Conservation (phyloP, 2,888 invertebrate genomes). For the Heliconius ismenius region DNA sequence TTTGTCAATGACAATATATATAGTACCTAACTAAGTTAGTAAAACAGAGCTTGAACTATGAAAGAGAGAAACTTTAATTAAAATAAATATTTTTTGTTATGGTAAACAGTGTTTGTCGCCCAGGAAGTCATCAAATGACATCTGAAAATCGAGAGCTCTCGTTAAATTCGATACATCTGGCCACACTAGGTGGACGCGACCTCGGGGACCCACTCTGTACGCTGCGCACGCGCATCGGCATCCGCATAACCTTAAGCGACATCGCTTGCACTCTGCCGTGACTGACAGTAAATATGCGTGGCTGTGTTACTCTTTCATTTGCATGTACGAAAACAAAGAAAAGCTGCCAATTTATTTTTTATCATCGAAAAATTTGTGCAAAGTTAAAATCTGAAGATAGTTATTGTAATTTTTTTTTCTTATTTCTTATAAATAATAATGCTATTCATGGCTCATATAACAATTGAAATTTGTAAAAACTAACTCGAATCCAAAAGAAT, state of each 20-base stretch:
- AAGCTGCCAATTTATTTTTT: background rate
- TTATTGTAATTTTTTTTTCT: too few relatives aligned
- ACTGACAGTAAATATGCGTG: conserved; percentile 25
- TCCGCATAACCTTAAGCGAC: conserved; percentile 75
- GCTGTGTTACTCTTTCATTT: conserved; percentile 4
- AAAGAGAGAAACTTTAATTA: background rate
- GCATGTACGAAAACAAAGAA: conserved; percentile 7
- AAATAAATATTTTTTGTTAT: background rate
- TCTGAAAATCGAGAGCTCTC: conserved; percentile 2
- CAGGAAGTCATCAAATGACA: conserved; percentile 18
- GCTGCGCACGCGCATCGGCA: conserved; percentile 68
- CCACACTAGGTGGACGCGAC: conserved; percentile 57
- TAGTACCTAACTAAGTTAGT: background rate
- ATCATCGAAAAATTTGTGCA: background rate
- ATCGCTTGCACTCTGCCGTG: conserved; percentile 43
- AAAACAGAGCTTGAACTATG: background rate
- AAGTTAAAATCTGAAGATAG: too few relatives aligned
- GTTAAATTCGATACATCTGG: conserved; percentile 42
- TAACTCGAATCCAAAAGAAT: conserved; percentile 35
- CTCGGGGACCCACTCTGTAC: conserved; percentile 64
- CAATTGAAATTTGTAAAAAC: conserved; percentile 33
- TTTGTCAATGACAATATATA: background rate
- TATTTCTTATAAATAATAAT: too few relatives aligned
- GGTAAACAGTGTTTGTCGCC: background rate
- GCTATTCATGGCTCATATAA: background rate